Evolutionary conservation across 2,888 invertebrate species (phyloP), one percentile per base, ranked within the genome.

Genomic region (Zaprionus bogoriensis): DNA sequence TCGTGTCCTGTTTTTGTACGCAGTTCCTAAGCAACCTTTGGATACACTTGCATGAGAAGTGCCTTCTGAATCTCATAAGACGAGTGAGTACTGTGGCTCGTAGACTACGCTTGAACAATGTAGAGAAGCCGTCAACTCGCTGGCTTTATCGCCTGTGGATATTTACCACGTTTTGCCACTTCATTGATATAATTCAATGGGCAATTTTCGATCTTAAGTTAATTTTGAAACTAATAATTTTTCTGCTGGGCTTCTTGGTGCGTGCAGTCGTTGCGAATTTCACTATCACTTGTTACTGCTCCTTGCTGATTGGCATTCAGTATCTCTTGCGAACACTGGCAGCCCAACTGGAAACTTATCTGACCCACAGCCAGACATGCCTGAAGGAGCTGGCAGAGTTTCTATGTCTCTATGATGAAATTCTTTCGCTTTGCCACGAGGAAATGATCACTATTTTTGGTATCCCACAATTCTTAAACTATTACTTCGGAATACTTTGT

Each of bases 11-110:
- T 2, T 28, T 55, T 3, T 20, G 45, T 0, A 54, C 58, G 4
- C 82, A 78, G 17, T 17, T 81, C 2, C 9, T 65, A 10, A 44
- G 50, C 19, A 77, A 81, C 20, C 10, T 59, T 0, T 78, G 75
- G 82, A 55, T 78, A 14, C 60, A 63, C 2, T 10, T 25, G n/a
- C 66, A 69, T 27, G 82, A 78, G n/a, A 17, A 47, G 1, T 41
- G 25, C 0, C 74, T 69, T 23, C 10, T 67, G 6, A 0, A 5
- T 4, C 47, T 78, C 0, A 25, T 84, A 0, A 46, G 53, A 2
- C 30, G 57, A 5, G 19, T 78, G 4, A 19, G 28, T 0, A 20
- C 20, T 9, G 14, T 67, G 7, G 48, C 42, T 3, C 1, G 3
- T 0, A n/a, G 36, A 4, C 22, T 73, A 9, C 17, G 44, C 1